Base-by-base conservation (phyloP, 30 jellyfish, hydroid and myxozoan genomes). In the Nemopilema nomurai region DNA sequence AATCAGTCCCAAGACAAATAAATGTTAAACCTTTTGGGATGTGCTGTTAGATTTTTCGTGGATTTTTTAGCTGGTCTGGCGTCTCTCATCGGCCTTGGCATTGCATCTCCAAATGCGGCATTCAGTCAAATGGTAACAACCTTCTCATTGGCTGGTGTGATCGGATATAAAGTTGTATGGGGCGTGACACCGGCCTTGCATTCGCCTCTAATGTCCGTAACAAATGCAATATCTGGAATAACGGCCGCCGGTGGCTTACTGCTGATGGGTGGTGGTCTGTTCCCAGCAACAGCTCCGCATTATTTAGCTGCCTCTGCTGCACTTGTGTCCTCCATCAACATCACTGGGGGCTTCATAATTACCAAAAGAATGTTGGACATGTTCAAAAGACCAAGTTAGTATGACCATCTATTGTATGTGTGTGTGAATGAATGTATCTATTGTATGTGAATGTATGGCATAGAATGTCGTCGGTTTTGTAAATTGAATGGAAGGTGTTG, bases 201-300 rank as follows among this genome's bases (percentile, higher is more conserved):
- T 69, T 92, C 98, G 9, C 98, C 98, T 13, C 81, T 92, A 71
- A 92, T 92, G 98, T 92, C 98, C 0, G 98, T 92, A 28, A 92
- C 98, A 0, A 92, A 92, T 74, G 98, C 98, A 27, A 89, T 92
- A 24, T 92, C 98, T 64, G 98, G 98, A 53, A 92, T 92, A 51
- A 92, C 98, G 4, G 98, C 98, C 19, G 96, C 98, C 23, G 98
- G 98, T 1, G 98, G 98, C 7, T 65, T 92, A 86, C 87, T 92
- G 71, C 82, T 92, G 17, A 92, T 92, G 98, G 98, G 98, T 28
- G 98, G 98, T 66, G 94, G 96, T 1, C 27, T 89, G 63, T 19
- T 92, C n/a, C 98, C 98, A 23, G 53, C 90, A n/a, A 81, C 83
- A 23, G 66, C 96, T 4, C 89, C 98, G 17, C 98, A 92, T 71